Conservation (phyloP, 1,140 invertebrate genomes). For the Arctopsyche grandis region DNA sequence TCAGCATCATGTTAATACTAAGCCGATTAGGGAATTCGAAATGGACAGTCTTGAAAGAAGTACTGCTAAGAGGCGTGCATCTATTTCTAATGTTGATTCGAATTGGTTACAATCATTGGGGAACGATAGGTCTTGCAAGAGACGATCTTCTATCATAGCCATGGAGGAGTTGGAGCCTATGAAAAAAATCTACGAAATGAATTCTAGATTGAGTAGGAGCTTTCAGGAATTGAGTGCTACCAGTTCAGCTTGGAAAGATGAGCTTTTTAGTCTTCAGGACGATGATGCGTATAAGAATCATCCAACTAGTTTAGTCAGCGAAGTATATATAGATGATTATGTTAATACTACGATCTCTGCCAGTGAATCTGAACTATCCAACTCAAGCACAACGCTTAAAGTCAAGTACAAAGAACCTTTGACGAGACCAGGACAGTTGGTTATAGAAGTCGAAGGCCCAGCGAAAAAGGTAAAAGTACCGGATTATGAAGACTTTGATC, state of each 20-base stretch:
- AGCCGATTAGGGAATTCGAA: slow-evolving; percentile 70
- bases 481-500: slow-evolving; percentile 76
- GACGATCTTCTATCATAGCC: slow-evolving; percentile 51
- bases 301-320: slow-evolving; percentile 48
- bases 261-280: slow-evolving; percentile 18
- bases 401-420: slow-evolving; percentile 68
- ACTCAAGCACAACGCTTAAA: slow-evolving; percentile 58
- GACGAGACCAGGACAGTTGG: slow-evolving; percentile 74
- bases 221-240: slow-evolving; percentile 50
- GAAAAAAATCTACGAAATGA: slow-evolving; percentile 54
- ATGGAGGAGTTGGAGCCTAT: slow-evolving; percentile 54
- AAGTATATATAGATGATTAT: slow-evolving; percentile 52
- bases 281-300: slow-evolving; percentile 35
- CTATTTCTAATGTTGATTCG: slow-evolving; percentile 48
- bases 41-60: slow-evolving; percentile 79
- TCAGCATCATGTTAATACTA: slow-evolving; percentile 3
- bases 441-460: slow-evolving; percentile 78
- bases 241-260: slow-evolving; percentile 34
- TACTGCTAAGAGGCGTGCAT: slow-evolving; percentile 60
- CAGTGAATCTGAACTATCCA: slow-evolving; percentile 39
- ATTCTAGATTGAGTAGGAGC: slow-evolving; percentile 51
- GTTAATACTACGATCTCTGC: slow-evolving; percentile 38
- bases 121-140: slow-evolving; percentile 40
- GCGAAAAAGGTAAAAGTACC: slow-evolving; percentile 61
- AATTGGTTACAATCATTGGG: slow-evolving; percentile 28